These are phyloP conservation scores for Drymodes brunneopygia DNA, from an alignment of 2,113 vertebrate genomes.

Conservation along the genomic window DNA sequence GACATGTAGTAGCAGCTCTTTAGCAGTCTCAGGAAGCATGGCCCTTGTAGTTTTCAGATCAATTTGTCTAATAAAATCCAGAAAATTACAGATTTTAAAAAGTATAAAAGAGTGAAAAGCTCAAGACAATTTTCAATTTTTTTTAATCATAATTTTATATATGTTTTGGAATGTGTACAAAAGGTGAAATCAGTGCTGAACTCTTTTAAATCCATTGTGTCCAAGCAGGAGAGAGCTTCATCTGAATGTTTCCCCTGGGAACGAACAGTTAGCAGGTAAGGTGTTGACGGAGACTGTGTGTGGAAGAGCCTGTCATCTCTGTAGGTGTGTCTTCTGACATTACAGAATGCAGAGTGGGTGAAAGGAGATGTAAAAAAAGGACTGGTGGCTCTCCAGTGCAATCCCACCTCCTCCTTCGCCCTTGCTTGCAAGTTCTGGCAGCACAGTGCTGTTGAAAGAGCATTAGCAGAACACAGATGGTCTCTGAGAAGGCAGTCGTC, in stretches of 20 bases:
- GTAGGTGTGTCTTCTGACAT: background rate
- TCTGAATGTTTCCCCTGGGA: background rate
- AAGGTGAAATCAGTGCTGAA: background rate
- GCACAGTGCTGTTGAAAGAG: background rate
- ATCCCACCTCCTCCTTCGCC: background rate
- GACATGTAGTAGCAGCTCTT: background rate
- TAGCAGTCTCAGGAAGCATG: background rate
- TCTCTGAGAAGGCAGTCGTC: background rate
- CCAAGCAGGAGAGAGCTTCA: background rate
- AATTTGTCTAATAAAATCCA: conserved; percentile 7
- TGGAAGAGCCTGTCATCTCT: background rate
- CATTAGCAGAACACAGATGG: background rate
- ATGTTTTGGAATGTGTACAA: background rate
- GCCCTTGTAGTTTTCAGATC: background rate
- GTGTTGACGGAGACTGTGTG: background rate
- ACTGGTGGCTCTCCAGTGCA: background rate
- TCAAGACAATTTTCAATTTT: background rate
- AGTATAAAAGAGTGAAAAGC: background rate
- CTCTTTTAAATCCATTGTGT: background rate
- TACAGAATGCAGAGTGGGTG: background rate
- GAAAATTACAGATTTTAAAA: background rate
- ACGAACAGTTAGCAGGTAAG: background rate
- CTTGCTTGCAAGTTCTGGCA: background rate
- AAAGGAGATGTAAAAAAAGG: background rate
- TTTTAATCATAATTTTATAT: background rate